A percentile compares a stretch with the other conserved stretches of the same genome.
Evolutionary conservation across 1,140 invertebrate species (phyloP).

Genomic region (Ylistrum balloti): DNA sequence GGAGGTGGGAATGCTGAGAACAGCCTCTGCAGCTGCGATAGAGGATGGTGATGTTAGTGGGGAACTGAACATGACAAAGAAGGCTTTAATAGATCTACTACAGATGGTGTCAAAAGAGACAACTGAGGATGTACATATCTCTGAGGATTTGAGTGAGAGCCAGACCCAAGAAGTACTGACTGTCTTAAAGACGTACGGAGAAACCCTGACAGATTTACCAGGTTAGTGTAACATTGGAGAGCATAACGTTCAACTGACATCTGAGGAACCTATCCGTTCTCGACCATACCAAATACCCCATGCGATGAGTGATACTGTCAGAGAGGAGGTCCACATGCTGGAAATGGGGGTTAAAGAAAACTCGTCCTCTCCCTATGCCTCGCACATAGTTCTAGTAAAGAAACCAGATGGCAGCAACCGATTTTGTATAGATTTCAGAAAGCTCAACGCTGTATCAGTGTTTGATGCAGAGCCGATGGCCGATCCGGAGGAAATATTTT

Average conservation of each 20-base stretch:
- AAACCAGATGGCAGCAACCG: conserved; percentile 47
- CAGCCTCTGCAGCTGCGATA: neutral
- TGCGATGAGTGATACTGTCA: conserved; percentile 41
- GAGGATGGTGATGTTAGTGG: neutral
- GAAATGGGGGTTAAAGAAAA: conserved; percentile 41
- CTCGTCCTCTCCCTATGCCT: conserved; percentile 47
- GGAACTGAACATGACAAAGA: neutral
- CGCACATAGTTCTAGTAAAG: conserved; percentile 49
- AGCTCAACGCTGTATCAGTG: conserved; percentile 44
- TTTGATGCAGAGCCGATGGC: conserved; percentile 57
- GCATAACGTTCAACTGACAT: neutral
- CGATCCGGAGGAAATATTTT: conserved; percentile 50
- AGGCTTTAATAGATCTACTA: neutral
- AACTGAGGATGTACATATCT: neutral
- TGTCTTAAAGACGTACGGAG: neutral
- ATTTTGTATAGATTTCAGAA: conserved; percentile 50
- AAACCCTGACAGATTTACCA: neutral
- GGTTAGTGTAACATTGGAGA: neutral
- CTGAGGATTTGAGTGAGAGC: neutral
- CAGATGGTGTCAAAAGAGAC: neutral
- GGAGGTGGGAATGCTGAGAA: neutral
- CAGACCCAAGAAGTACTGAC: neutral
- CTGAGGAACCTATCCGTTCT: conserved; percentile 43
- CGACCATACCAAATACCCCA: conserved; percentile 45
- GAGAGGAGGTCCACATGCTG: conserved; percentile 38